Percentiles rank a stretch among this genome's conserved stretches.
Conservation (phyloP, 2,113 vertebrate genomes). For the Fregata magnificens region DNA sequence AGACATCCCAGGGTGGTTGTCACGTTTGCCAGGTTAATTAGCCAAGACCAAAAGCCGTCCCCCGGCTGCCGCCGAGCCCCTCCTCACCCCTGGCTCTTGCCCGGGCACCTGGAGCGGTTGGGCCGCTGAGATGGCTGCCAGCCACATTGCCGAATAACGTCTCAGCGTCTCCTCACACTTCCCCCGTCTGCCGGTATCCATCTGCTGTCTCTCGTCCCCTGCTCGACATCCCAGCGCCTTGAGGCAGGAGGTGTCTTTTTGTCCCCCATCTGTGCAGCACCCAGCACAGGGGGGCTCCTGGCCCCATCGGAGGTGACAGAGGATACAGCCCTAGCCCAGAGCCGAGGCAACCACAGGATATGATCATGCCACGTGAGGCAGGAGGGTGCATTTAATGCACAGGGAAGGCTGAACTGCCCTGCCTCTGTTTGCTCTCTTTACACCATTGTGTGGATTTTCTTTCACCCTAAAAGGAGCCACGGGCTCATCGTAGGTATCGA, state of each 20-base stretch:
- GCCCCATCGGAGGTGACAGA: rapidly evolving
- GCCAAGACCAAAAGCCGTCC: background rate
- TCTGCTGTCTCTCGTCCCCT: background rate
- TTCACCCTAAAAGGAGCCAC: background rate
- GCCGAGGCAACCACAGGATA: background rate
- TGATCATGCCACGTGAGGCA: rapidly evolving
- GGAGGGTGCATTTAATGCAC: background rate
- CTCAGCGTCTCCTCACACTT: background rate
- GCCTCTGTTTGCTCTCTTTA: background rate
- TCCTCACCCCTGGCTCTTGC: background rate
- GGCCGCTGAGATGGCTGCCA: background rate
- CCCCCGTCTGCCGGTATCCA: background rate
- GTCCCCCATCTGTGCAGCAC: background rate
- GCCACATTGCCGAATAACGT: background rate
- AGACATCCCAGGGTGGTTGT: background rate
- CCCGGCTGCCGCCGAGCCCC: rapidly evolving
- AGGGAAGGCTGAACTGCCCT: background rate
- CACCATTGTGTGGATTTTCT: background rate
- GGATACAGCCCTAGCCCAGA: background rate
- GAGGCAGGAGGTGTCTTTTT: background rate
- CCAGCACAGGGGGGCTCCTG: background rate
- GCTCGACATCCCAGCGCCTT: background rate
- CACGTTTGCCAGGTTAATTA: background rate
- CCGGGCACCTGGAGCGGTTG: rapidly evolving
- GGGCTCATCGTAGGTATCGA: too few species aligned